Percentiles rank a stretch among this genome's conserved stretches.
Evolutionary conservation across 2,113 vertebrate species (phyloP).

Genomic region (Arenaria interpres): DNA sequence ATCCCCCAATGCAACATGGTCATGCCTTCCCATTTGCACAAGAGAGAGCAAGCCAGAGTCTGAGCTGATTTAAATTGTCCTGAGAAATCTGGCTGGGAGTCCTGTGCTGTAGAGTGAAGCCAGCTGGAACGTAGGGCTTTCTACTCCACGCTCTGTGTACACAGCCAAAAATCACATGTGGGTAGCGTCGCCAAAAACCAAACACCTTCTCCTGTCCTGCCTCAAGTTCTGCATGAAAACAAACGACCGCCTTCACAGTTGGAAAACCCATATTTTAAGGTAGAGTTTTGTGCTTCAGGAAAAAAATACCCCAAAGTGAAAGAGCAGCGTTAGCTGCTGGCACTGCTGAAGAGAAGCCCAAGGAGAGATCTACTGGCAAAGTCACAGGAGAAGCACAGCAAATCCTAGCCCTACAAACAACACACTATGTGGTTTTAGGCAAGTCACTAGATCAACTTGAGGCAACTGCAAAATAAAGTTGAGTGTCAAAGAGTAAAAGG

Average conservation of each 20-base stretch:
- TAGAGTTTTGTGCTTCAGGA: background rate
- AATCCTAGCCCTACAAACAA: background rate
- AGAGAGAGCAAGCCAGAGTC: background rate
- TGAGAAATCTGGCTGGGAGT: slow-evolving; percentile 31
- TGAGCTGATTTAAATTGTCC: slow-evolving; percentile 2
- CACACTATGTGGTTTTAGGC: background rate
- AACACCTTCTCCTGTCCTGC: slow-evolving; percentile 44
- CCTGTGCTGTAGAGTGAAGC: background rate
- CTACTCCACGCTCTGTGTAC: background rate
- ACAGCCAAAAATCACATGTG: slow-evolving; percentile 48
- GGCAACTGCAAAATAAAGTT: background rate
- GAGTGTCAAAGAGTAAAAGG: background rate
- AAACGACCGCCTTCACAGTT: background rate
- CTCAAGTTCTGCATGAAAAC: slow-evolving; percentile 30
- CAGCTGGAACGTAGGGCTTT: slow-evolving; percentile 30
- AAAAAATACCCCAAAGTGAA: slow-evolving; percentile 22
- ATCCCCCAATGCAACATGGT: background rate
- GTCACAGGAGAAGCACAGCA: background rate
- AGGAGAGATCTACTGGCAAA: background rate
- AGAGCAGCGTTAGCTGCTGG: background rate
- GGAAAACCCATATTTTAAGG: slow-evolving; percentile 44
- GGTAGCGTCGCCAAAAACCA: background rate
- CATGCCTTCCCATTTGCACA: background rate
- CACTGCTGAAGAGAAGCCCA: background rate
- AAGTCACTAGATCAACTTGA: background rate